Conservation (phyloP, 2,113 vertebrate genomes). For the Tamias sibiricus region DNA sequence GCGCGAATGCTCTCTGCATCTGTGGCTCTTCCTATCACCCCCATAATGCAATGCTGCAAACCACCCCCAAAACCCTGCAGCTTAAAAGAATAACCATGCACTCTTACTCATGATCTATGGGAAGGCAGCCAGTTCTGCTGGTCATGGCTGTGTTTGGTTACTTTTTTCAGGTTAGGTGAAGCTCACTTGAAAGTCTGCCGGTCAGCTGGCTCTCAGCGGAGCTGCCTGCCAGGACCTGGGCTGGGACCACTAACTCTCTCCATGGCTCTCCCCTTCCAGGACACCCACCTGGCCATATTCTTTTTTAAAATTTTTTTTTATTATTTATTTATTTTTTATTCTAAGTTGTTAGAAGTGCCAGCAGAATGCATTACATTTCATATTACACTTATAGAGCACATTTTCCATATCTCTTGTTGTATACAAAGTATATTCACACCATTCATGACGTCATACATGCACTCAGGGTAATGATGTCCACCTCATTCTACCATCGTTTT, state of each 20-base stretch:
- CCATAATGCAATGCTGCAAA: background rate
- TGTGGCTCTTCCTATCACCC: background rate
- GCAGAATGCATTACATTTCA: no score
- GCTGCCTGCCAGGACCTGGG: background rate
- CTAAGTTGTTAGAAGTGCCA: no score
- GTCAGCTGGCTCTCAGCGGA: background rate
- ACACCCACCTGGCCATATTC: no score
- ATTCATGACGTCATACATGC: no score
- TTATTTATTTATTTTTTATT: no score
- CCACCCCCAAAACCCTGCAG: background rate
- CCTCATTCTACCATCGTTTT: no score
- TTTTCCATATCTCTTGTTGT: no score
- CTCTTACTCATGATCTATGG: accelerated
- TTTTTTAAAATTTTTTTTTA: no score
- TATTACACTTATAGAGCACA: no score
- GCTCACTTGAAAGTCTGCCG: background rate
- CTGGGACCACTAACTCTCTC: background rate
- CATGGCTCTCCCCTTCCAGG: background rate
- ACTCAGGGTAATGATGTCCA: no score
- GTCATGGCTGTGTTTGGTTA: accelerated
- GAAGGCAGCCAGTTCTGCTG: background rate
- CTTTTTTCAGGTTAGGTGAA: background rate
- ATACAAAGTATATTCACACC: no score
- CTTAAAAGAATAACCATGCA: background rate
- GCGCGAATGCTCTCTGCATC: background rate